Percentiles rank a stretch among this genome's conserved stretches.
phyloP scores from a whole-genome alignment of 2,888 invertebrate species.

The Clunio marinus region DNA sequence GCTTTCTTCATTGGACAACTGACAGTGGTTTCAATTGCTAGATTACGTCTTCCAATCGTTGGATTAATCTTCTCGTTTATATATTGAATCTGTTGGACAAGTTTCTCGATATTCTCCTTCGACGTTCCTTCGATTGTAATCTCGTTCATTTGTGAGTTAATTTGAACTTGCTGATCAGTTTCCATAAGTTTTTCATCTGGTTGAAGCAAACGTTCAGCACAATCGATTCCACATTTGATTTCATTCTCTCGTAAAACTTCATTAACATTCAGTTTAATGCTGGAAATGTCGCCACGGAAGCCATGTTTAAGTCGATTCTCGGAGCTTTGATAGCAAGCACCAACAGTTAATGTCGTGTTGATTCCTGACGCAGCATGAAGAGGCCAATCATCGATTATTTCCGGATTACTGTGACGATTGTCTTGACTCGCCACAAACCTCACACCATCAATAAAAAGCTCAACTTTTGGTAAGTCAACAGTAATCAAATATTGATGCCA shows the following conservation, averaged over 20 bases:
- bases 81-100: slow-evolving; percentile 84
- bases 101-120: slow-evolving; percentile 80
- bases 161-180: slow-evolving; percentile 72
- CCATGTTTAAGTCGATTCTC: slow-evolving; percentile 84
- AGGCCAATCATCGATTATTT: slow-evolving; percentile 99
- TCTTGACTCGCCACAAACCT: slow-evolving; percentile 50
- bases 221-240: slow-evolving; percentile 49
- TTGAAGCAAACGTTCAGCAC: slow-evolving; percentile 49
- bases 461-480: slow-evolving; percentile 86
- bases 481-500: slow-evolving; percentile 98
- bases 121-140: slow-evolving; percentile 89
- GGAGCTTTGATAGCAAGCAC: slow-evolving; percentile 97
- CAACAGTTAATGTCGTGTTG: slow-evolving; percentile 89
- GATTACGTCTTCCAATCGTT: slow-evolving; percentile 87
- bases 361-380: slow-evolving; percentile 91
- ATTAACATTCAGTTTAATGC: slow-evolving; percentile 47
- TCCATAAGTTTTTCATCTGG: slow-evolving; percentile 70
- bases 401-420: slow-evolving; percentile 72
- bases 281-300: slow-evolving; percentile 51
- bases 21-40: slow-evolving; percentile 48
- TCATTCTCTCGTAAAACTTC: slow-evolving; percentile 45
- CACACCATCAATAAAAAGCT: slow-evolving; percentile 81
- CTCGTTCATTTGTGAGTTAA: slow-evolving; percentile 62
- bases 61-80: slow-evolving; percentile 87
- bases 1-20: slow-evolving; percentile 49